A percentile compares a stretch with the other conserved stretches of the same genome.
Conservation (phyloP, 1,140 invertebrate species). For the Cryptotermes secundus region DNA sequence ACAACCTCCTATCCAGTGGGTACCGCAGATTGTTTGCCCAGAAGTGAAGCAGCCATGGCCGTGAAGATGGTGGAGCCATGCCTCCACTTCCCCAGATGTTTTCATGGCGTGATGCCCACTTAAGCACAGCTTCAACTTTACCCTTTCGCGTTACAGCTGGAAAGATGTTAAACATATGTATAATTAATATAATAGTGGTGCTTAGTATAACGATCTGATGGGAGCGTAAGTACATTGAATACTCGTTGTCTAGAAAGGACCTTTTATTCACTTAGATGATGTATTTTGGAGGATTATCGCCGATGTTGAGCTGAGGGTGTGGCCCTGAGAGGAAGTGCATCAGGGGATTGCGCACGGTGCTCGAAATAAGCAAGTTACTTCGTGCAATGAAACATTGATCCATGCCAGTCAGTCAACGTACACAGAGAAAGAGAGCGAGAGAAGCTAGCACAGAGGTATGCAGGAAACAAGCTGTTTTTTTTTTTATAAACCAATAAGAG, state of each 20-base stretch:
- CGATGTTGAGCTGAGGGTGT: neutral
- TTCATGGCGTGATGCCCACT: too few species aligned
- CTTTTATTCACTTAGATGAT: neutral
- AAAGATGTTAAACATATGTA: too few species aligned
- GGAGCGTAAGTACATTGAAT: too few species aligned
- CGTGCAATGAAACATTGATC: conserved; percentile 15
- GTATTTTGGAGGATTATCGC: neutral
- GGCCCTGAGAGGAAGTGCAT: neutral
- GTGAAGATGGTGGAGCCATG: too few species aligned
- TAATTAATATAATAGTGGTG: too few species aligned
- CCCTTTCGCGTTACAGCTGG: too few species aligned
- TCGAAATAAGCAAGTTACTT: conserved; percentile 22
- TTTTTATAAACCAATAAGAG: conserved; percentile 14
- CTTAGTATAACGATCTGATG: too few species aligned
- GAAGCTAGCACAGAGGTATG: neutral
- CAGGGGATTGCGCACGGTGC: neutral
- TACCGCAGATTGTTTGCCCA: too few species aligned
- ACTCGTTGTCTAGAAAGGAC: neutral
- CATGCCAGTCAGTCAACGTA: neutral
- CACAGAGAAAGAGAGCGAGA: conserved; percentile 13
- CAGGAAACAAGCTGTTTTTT: conserved; percentile 22
- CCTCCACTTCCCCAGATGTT: too few species aligned
- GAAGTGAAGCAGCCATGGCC: too few species aligned
- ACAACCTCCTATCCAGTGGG: too few species aligned
- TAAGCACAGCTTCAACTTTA: too few species aligned